Conservation (phyloP, 2,888 invertebrate species). For the Cephus runcator region DNA sequence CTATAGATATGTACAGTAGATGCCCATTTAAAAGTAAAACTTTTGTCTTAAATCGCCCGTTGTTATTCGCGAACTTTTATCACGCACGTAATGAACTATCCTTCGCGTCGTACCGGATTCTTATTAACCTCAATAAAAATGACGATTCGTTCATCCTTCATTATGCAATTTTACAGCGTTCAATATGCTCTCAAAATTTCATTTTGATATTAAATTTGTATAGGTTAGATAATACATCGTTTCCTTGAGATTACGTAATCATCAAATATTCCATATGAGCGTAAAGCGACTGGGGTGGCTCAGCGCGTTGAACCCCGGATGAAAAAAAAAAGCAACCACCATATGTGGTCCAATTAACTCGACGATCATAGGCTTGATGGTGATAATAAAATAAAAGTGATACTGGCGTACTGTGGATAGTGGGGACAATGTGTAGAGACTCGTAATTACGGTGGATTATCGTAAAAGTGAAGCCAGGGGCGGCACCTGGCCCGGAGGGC, state of each 20-base stretch:
- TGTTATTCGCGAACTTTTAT: not conserved
- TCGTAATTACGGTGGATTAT: slow-evolving; percentile 51
- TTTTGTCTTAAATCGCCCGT: not conserved
- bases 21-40: not conserved
- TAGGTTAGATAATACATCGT: not conserved
- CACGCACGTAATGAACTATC: not conserved
- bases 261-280: not conserved
- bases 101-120: not conserved
- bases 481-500: slow-evolving; percentile 64
- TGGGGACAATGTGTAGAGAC: slow-evolving; percentile 30
- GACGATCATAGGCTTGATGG: not conserved
- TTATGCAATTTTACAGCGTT: not conserved
- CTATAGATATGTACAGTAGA: not conserved
- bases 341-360: not conserved
- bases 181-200: not conserved
- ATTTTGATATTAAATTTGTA: not conserved
- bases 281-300: not conserved
- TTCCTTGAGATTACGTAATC: not conserved
- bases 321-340: not conserved
- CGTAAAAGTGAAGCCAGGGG: slow-evolving; percentile 48
- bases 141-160: not conserved
- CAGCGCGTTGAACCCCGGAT: not conserved
- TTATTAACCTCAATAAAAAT: not conserved
- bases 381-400: not conserved
- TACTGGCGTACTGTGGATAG: not conserved